Conservation (phyloP, 1,140 invertebrate genomes). For the Wiebesia pumilae region DNA sequence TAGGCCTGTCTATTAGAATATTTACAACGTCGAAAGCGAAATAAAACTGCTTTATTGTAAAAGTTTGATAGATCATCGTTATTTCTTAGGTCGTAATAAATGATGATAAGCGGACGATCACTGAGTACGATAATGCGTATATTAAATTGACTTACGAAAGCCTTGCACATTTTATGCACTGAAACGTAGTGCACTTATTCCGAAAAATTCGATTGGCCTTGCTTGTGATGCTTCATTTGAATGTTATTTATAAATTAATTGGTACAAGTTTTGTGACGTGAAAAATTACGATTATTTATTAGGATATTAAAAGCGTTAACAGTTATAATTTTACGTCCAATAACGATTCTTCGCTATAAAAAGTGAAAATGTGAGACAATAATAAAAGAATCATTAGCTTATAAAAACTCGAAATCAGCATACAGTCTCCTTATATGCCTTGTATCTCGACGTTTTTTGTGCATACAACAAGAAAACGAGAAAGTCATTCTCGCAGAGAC, state of each 20-base stretch:
- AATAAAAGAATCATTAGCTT: conserved; percentile 3
- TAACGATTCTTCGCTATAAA: neutral
- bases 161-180: neutral
- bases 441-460: neutral
- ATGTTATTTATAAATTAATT: neutral
- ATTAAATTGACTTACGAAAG: neutral
- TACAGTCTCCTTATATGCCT: neutral
- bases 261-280: neutral
- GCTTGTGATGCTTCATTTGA: neutral
- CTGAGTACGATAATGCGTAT: neutral
- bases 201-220: neutral
- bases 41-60: neutral
- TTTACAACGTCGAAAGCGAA: neutral
- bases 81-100: neutral
- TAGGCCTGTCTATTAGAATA: neutral
- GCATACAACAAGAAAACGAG: neutral
- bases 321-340: neutral
- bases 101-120: neutral
- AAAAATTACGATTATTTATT: neutral
- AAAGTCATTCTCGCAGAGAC: neutral
- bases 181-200: neutral
- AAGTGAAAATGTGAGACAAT: neutral
- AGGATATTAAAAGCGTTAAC: neutral
- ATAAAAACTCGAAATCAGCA: neutral
- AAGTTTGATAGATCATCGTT: neutral